These are phyloP conservation scores for Zonitis immaculata DNA, from an alignment of 2,888 invertebrate species.

Conservation along the genomic window DNA sequence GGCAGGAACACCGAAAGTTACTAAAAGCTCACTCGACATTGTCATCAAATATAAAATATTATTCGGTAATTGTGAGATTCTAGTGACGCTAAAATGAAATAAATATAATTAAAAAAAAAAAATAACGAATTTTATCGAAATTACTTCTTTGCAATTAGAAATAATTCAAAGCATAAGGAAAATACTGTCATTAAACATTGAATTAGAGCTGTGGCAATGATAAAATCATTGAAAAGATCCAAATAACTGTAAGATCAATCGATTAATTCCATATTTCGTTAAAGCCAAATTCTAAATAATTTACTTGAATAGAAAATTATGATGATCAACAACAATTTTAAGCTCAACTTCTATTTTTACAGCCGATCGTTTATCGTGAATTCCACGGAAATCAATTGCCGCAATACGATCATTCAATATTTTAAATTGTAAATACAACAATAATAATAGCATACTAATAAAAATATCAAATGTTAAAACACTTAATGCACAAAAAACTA, in stretches of 20 bases:
- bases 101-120: background rate
- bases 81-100: background rate
- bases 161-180: background rate
- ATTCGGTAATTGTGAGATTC: background rate
- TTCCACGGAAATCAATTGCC: background rate
- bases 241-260: background rate
- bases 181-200: background rate
- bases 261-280: background rate
- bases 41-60: background rate
- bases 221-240: background rate
- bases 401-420: background rate
- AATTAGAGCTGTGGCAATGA: background rate
- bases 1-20: background rate
- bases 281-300: too few relatives aligned
- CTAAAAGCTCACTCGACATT: background rate
- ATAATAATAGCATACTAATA: background rate
- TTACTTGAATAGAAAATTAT: background rate
- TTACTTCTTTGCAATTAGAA: conserved; percentile 2
- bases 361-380: background rate
- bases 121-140: background rate
- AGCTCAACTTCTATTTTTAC: background rate
- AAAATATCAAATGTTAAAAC: background rate
- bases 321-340: background rate
- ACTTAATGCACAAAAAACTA: background rate
- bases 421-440: background rate